Conservation (phyloP, 2,797 vertebrate genomes). For the Melanotaenia nigrans region DNA sequence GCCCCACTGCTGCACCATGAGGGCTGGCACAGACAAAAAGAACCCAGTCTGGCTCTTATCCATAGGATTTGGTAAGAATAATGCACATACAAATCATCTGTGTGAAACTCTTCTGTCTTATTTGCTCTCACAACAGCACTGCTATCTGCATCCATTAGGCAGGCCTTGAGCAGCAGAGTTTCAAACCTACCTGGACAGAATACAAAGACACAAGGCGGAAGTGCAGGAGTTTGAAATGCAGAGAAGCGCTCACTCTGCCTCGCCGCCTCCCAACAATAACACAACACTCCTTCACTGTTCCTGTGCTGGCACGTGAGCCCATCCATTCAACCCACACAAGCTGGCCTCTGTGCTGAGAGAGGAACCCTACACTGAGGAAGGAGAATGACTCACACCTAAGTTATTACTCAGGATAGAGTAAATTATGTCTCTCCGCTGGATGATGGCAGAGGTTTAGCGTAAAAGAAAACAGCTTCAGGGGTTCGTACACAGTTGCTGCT, state of each 20-base stretch:
- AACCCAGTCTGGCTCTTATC: constrained; percentile 27
- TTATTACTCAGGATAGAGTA: constrained; percentile 25
- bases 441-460: constrained; percentile 28
- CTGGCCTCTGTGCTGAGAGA: constrained; percentile 42
- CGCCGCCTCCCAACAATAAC: constrained; percentile 13
- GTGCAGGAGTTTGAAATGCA: constrained; percentile 45
- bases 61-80: constrained; percentile 45
- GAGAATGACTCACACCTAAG: constrained; percentile 24
- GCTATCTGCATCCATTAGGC: constrained; percentile 32
- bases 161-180: constrained; percentile 39
- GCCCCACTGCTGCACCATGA: constrained; percentile 33
- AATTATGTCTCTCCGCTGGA: constrained; percentile 18
- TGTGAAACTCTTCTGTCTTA: constrained; percentile 15
- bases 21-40: constrained; percentile 35
- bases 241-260: constrained; percentile 30
- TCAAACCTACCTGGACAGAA: constrained; percentile 49
- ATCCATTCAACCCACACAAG: constrained; percentile 51
- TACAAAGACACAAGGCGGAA: constrained; percentile 41
- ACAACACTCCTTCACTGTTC: constrained; percentile 42
- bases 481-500: not conserved
- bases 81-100: constrained; percentile 18
- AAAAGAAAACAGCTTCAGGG: not conserved
- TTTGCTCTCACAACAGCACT: constrained; percentile 6
- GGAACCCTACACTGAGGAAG: constrained; percentile 32
- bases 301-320: constrained; percentile 28